Conservation (phyloP, 2,888 invertebrate species). For the Tetragonula carbonaria region DNA sequence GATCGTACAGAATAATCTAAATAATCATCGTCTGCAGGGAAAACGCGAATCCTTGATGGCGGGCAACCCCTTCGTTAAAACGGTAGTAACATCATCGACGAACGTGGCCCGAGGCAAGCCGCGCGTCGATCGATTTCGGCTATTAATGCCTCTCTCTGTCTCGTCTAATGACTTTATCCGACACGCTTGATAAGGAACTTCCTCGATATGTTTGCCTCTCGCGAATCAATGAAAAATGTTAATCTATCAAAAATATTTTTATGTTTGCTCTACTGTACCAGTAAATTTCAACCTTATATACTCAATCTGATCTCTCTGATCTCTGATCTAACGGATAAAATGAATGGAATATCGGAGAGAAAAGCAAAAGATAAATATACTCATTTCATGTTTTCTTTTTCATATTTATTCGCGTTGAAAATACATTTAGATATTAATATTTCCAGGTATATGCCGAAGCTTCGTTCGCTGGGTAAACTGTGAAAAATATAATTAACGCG, state of each 20-base stretch:
- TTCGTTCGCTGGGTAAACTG: not conserved
- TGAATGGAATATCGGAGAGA: not conserved
- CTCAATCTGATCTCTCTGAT: not conserved
- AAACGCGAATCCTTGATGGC: constrained; percentile 52
- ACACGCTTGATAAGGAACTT: constrained; percentile 45
- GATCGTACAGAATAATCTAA: constrained; percentile 69
- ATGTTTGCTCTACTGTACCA: not conserved
- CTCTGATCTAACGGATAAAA: not conserved
- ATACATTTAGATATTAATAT: not conserved
- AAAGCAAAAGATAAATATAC: not conserved
- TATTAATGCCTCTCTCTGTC: constrained; percentile 43
- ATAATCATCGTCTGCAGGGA: constrained; percentile 69
- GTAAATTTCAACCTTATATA: not conserved
- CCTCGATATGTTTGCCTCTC: constrained; percentile 1
- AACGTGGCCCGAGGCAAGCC: constrained; percentile 39
- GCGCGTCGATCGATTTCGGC: constrained; percentile 57
- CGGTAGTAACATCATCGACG: constrained; percentile 75
- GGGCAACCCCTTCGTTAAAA: constrained; percentile 76
- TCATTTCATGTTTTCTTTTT: not conserved
- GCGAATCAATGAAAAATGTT: constrained; percentile 14
- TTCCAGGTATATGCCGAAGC: not conserved
- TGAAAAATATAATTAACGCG: constrained; percentile 15
- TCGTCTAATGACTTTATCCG: constrained; percentile 29
- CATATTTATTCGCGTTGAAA: not conserved
- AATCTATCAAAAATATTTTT: not conserved